phyloP scores from a whole-genome alignment of 2,113 vertebrate species.

The Pipra filicauda region DNA sequence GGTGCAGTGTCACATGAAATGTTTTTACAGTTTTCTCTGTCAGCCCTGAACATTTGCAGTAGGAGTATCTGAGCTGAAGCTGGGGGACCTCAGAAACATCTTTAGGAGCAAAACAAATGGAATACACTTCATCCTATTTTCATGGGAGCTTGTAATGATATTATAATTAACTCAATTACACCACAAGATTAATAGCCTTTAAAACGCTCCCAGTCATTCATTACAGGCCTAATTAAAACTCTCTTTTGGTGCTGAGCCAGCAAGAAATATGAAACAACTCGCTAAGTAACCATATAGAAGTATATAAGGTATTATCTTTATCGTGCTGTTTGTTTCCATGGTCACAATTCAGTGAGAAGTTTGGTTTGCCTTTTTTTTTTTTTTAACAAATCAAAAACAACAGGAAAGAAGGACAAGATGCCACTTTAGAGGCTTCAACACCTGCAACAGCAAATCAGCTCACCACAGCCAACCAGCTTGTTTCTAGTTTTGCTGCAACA shows the following conservation, averaged over 20 bases:
- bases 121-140: slow-evolving; percentile 30
- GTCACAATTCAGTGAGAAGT: not conserved
- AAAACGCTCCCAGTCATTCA: slow-evolving; percentile 47
- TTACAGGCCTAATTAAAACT: slow-evolving; percentile 59
- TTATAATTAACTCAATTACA: slow-evolving; percentile 59
- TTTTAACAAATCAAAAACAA: not conserved
- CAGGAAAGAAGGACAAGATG: not conserved
- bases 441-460: slow-evolving; percentile 44
- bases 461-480: slow-evolving; percentile 52
- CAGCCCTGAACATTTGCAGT: not conserved
- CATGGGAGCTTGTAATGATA: slow-evolving; percentile 53
- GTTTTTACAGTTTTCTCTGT: not conserved
- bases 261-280: not conserved
- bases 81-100: not conserved
- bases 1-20: not conserved
- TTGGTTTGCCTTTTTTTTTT: not conserved
- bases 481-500: slow-evolving; percentile 60
- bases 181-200: slow-evolving; percentile 57
- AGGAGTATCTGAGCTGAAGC: not conserved
- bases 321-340: not conserved
- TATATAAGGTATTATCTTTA: not conserved
- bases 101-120: slow-evolving; percentile 1
- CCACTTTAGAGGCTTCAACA: not conserved
- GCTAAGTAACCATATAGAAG: not conserved
- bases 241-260: slow-evolving; percentile 50